Conservation (phyloP, 2,888 invertebrate species). For the Pterostichus madidus region DNA sequence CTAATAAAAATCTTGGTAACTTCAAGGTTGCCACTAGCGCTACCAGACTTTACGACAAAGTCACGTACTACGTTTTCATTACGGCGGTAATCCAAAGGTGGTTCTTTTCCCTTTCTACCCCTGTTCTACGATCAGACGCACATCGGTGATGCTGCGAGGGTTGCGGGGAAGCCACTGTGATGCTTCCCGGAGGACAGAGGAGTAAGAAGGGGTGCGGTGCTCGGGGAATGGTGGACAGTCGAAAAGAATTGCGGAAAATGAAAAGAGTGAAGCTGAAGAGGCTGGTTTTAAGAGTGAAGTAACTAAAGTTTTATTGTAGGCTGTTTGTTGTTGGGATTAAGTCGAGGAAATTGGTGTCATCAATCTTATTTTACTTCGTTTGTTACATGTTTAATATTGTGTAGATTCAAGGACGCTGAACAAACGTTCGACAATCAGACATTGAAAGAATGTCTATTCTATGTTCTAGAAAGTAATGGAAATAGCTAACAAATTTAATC, state of each 20-base stretch:
- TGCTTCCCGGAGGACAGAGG: background rate
- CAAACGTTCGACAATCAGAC: too few relatives aligned
- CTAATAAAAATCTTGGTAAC: conserved; percentile 5
- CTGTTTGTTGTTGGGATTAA: conserved; percentile 29
- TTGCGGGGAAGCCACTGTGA: background rate
- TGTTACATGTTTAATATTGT: too few relatives aligned
- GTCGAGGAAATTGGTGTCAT: conserved; percentile 16
- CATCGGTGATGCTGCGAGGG: too few relatives aligned
- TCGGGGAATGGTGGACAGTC: conserved; percentile 2
- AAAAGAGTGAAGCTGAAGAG: conserved; percentile 13
- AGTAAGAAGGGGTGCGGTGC: background rate
- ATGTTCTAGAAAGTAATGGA: too few relatives aligned
- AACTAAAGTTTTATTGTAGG: conserved; percentile 45
- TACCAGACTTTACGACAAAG: conserved; percentile 1
- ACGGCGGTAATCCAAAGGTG: conserved; percentile 27
- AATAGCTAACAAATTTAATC: too few relatives aligned
- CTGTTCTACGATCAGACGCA: background rate
- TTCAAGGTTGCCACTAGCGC: conserved; percentile 15
- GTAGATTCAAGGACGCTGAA: too few relatives aligned
- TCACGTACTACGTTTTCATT: conserved; percentile 57
- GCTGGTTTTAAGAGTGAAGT: conserved; percentile 24
- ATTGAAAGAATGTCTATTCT: too few relatives aligned
- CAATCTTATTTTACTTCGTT: conserved; percentile 18
- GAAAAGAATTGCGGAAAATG: conserved; percentile 1
- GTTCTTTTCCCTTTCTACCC: conserved; percentile 1